phyloP scores from a whole-genome alignment of 2,888 invertebrate species.

The Epistrophe grossulariae region DNA sequence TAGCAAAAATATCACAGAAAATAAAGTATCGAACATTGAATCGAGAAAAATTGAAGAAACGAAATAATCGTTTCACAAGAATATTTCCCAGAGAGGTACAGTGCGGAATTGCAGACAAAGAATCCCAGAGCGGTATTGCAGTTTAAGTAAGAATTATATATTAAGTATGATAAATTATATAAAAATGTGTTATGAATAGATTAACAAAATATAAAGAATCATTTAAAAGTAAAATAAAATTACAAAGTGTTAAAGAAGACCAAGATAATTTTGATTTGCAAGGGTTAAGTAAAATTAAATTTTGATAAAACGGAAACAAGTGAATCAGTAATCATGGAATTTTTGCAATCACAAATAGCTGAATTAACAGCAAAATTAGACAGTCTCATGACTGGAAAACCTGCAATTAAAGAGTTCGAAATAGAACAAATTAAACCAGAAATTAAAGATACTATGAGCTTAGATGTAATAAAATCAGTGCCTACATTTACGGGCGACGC shows the following conservation, averaged over 20 bases:
- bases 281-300: background rate
- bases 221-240: background rate
- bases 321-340: background rate
- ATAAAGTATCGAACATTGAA: slow-evolving; percentile 16
- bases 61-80: slow-evolving; percentile 19
- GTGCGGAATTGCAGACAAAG: slow-evolving; percentile 21
- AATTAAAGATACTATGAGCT: background rate
- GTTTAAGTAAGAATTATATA: slow-evolving; percentile 2
- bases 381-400: slow-evolving; percentile 5
- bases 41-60: slow-evolving; percentile 18
- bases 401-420: slow-evolving; percentile 5
- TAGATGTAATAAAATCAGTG: slow-evolving; percentile 6
- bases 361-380: slow-evolving; percentile 1
- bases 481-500: background rate
- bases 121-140: slow-evolving; percentile 15
- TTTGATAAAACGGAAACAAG: background rate
- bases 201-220: slow-evolving; percentile 12
- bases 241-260: background rate
- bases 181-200: slow-evolving; percentile 9
- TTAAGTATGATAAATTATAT: background rate
- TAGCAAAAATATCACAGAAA: slow-evolving; percentile 10
- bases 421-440: slow-evolving; percentile 2
- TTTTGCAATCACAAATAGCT: slow-evolving; percentile 3
- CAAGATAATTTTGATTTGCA: slow-evolving; percentile 1
- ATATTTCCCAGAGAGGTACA: slow-evolving; percentile 18